phyloP scores from a whole-genome alignment of 2,113 vertebrate genomes.

The Agapornis roseicollis region DNA sequence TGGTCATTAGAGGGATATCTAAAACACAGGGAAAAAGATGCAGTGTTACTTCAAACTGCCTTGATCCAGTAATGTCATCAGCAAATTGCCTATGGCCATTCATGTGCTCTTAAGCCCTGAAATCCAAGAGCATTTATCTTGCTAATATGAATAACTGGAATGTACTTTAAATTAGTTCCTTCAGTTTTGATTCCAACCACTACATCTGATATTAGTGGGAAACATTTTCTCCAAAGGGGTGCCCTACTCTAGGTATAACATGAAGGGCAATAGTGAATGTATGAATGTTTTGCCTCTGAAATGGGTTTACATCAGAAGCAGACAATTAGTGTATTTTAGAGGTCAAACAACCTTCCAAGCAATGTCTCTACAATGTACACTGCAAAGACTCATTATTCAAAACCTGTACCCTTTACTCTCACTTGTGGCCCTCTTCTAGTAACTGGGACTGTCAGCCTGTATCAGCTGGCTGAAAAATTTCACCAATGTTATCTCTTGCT shows the following conservation, averaged over 20 bases:
- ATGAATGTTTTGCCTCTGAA: neutral
- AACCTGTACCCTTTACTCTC: neutral
- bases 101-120: neutral
- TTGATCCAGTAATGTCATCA: neutral
- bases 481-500: neutral
- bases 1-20: neutral
- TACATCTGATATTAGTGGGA: neutral
- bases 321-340: neutral
- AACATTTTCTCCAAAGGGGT: neutral
- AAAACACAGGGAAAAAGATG: neutral
- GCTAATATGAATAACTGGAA: neutral
- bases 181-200: neutral
- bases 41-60: neutral
- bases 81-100: neutral
- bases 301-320: neutral
- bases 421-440: neutral
- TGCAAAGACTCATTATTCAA: neutral
- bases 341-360: neutral
- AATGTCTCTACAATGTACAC: neutral
- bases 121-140: neutral
- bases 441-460: neutral
- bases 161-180: neutral
- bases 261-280: neutral
- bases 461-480: neutral
- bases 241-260: neutral